phyloP scores from a whole-genome alignment of 2,797 vertebrate species.

The Parambassis ranga region DNA sequence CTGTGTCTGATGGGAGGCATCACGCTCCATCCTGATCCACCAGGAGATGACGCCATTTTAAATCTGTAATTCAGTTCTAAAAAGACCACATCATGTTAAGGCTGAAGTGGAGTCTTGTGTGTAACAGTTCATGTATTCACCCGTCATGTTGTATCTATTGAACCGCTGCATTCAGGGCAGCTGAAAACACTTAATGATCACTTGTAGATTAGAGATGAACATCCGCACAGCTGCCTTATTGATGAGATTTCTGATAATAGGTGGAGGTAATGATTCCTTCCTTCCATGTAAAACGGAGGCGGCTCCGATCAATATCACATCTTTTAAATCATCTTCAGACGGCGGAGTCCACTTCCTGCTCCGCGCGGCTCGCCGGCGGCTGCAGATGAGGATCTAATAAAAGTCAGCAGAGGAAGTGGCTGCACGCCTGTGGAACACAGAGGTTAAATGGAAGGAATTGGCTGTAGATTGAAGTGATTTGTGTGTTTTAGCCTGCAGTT shows the following conservation, averaged over 20 bases:
- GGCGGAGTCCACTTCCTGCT: slow-evolving; percentile 23
- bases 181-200: background rate
- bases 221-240: background rate
- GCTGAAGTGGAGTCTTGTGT: too few relatives aligned
- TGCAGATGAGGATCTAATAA: slow-evolving; percentile 58
- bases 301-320: slow-evolving; percentile 11
- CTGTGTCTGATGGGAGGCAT: too few relatives aligned
- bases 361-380: slow-evolving; percentile 16
- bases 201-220: background rate
- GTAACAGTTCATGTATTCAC: too few relatives aligned
- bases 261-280: background rate
- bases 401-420: slow-evolving; percentile 41
- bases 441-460: slow-evolving; percentile 65
- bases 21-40: too few relatives aligned
- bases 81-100: too few relatives aligned
- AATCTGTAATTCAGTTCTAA: too few relatives aligned
- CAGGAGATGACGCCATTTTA: too few relatives aligned
- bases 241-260: background rate
- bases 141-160: too few relatives aligned
- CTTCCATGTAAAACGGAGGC: background rate
- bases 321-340: slow-evolving; percentile 11
- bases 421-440: slow-evolving; percentile 41
- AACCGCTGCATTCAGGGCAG: background rate
- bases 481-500: slow-evolving; percentile 65
- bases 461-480: slow-evolving; percentile 69